These are phyloP conservation scores for Acrossocheilus wenchowensis DNA, from an alignment of 2,797 vertebrate species.

Conservation along the genomic window DNA sequence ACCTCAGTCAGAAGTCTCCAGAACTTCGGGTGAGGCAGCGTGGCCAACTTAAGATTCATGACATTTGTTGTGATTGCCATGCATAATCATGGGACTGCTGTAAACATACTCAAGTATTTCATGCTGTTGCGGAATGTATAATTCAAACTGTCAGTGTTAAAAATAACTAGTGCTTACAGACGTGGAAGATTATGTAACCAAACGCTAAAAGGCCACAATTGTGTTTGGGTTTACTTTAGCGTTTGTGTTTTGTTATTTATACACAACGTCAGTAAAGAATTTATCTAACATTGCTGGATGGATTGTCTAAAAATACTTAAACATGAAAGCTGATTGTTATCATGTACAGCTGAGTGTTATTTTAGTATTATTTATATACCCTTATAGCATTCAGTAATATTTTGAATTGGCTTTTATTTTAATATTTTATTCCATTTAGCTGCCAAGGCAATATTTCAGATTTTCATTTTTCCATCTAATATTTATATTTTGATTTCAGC, in stretches of 20 bases:
- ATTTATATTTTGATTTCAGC: neutral
- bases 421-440: neutral
- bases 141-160: conserved; percentile 1
- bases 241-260: neutral
- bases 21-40: conserved; percentile 87
- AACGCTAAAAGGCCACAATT: neutral
- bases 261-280: neutral
- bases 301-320: neutral
- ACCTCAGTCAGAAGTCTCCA: conserved; percentile 98
- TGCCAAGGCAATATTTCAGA: too few relatives aligned
- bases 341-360: neutral
- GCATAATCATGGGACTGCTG: conserved; percentile 12
- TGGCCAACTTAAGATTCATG: neutral
- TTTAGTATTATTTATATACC: neutral
- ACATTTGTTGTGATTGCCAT: neutral
- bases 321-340: neutral
- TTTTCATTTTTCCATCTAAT: neutral
- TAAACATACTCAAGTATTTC: neutral
- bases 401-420: neutral
- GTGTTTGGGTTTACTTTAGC: neutral
- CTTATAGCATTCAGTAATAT: neutral
- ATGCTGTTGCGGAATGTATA: neutral
- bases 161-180: neutral
- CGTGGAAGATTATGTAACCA: neutral
- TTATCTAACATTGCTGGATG: neutral